These are phyloP conservation scores for Romanomermis culicivorax DNA, from an alignment of 2,888 invertebrate species.

Conservation along the genomic window DNA sequence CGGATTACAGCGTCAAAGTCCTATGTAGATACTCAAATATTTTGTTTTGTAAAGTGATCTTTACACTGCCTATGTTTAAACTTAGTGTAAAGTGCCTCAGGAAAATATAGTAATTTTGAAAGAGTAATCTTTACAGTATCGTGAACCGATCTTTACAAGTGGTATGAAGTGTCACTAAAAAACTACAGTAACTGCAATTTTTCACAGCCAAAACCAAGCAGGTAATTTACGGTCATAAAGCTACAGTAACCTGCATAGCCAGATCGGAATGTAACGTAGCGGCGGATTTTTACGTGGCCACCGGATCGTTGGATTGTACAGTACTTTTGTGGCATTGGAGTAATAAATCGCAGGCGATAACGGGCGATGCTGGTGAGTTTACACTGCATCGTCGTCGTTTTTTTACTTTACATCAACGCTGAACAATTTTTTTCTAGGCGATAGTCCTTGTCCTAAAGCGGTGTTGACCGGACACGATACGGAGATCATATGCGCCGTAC, in stretches of 20 bases:
- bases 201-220: slow-evolving; percentile 95
- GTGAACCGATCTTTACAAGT: too few species aligned
- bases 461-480: slow-evolving; percentile 93
- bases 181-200: too few species aligned
- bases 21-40: too few species aligned
- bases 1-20: too few species aligned
- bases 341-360: slow-evolving; percentile 60
- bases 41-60: too few species aligned
- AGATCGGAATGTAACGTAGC: slow-evolving; percentile 94
- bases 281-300: slow-evolving; percentile 95
- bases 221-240: slow-evolving; percentile 95
- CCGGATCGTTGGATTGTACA: slow-evolving; percentile 92
- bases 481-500: slow-evolving; percentile 76
- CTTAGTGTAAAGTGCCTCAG: too few species aligned
- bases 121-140: too few species aligned
- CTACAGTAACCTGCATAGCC: slow-evolving; percentile 89
- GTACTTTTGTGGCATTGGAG: slow-evolving; percentile 98
- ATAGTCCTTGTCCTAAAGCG: slow-evolving; percentile 79
- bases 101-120: too few species aligned
- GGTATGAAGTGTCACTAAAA: too few species aligned
- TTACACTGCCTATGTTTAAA: too few species aligned
- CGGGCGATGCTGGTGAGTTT: slow-evolving; percentile 51
- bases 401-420: not conserved
- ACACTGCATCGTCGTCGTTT: not conserved
- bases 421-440: slow-evolving; percentile 33